phyloP scores from a whole-genome alignment of 2,888 invertebrate species.

The Cactoblastis cactorum region DNA sequence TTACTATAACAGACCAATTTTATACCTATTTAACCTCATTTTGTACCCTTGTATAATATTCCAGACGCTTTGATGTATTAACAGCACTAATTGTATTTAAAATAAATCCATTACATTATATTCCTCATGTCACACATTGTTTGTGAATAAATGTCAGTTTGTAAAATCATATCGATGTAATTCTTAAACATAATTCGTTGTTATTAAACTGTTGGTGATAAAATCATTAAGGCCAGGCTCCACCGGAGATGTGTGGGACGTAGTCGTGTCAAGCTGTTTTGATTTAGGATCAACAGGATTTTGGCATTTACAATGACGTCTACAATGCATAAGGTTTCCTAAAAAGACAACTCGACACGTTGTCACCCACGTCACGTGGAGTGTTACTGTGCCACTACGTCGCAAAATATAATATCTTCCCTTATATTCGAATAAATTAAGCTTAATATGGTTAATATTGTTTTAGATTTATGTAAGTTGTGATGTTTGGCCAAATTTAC shows the following conservation, averaged over 20 bases:
- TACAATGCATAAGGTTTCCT: no score
- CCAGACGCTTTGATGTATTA: not conserved
- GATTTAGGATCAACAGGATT: no score
- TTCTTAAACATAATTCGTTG: not conserved
- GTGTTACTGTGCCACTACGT: not conserved
- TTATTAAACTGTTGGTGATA: not conserved
- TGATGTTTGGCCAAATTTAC: slow-evolving; percentile 54
- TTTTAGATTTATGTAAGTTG: slow-evolving; percentile 32
- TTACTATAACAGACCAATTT: slow-evolving; percentile 36
- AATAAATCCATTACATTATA: not conserved
- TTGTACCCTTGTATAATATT: slow-evolving; percentile 9
- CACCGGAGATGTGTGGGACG: no score
- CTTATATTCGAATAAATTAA: slow-evolving; percentile 6
- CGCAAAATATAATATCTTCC: slow-evolving; percentile 4
- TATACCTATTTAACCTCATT: slow-evolving; percentile 28
- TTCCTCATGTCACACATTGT: not conserved
- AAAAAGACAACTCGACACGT: no score
- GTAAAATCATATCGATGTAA: slow-evolving; percentile 5
- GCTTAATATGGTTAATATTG: not conserved
- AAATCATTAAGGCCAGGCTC: no score
- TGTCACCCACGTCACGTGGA: no score
- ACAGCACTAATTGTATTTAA: not conserved
- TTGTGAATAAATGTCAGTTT: not conserved
- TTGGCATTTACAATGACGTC: no score
- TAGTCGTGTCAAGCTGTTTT: no score